Base-by-base conservation (phyloP, 1,140 invertebrate genomes). In the Eupristina koningsbergeri region DNA sequence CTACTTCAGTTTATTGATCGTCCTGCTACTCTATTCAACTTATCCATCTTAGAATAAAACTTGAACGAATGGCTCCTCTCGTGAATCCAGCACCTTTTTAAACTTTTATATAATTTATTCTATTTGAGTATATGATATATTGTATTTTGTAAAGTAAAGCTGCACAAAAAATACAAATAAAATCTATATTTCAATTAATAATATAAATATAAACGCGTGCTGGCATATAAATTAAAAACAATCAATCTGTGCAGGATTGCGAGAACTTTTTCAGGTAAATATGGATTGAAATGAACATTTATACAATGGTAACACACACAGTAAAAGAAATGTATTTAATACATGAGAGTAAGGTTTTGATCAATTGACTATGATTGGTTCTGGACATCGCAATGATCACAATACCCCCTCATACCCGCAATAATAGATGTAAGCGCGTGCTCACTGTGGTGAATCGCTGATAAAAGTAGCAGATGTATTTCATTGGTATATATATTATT, bases 351-450 rank as follows among this genome's bases (percentile, higher is more conserved):
- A 6, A 67, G 45, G 67, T 41, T 34, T 39, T 31, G 50, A 80
- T 80, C 79, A 58, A 80, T 80, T 47, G 67, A 58, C 67, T 80
- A 71, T 80, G 67, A 73, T 80, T 80, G 47, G 22, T 73, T 80
- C 47, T 80, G 64, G 15, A 67, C 47, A 67, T 71, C 64, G 29
- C 79, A 67, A n/a, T 17, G 19, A 58, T 71, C 45, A 80, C 79
- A 80, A 80, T 73, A 29, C 19, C 47, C 31, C 47, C 22, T 34
- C 19, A 69, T 69, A 39, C 67, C 15, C n/a, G 1, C 17, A 22
- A 63, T 15, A 63, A 64, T 29, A 69, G 6, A 69, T 45, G 31
- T 50, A 41, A 19, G 26, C 78, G 19, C n/a, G 78, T 36, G 63
- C 17, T 53, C 63, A 31, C 61, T 69, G 77, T 8, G 45, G 39